phyloP scores from a whole-genome alignment of 2,888 invertebrate genomes.

The Perizoma flavofasciatum region DNA sequence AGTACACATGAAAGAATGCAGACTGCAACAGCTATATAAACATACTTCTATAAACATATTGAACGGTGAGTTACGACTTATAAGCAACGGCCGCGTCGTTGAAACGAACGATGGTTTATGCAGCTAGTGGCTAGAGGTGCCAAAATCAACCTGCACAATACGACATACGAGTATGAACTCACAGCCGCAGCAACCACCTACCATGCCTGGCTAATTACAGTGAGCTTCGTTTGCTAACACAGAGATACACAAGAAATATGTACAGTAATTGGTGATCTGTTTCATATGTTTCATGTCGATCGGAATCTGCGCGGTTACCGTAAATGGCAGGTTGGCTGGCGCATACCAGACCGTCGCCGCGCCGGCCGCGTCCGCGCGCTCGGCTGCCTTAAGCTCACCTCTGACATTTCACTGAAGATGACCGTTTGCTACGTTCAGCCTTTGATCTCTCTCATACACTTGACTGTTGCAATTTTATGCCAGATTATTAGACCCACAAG shows the following conservation, averaged over 20 bases:
- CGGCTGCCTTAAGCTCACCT: slow-evolving; percentile 55
- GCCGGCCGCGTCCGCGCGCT: slow-evolving; percentile 36
- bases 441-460: slow-evolving; percentile 67
- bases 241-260: slow-evolving; percentile 25
- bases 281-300: slow-evolving; percentile 46
- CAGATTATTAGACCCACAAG: slow-evolving; percentile 63
- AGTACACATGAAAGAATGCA: too few species aligned
- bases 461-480: slow-evolving; percentile 70
- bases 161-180: slow-evolving; percentile 33
- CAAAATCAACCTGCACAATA: slow-evolving; percentile 22
- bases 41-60: too few species aligned
- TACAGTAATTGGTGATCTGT: slow-evolving; percentile 40
- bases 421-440: slow-evolving; percentile 66
- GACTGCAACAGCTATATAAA: background rate
- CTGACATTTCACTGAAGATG: slow-evolving; percentile 73
- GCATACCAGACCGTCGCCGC: slow-evolving; percentile 61
- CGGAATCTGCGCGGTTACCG: slow-evolving; percentile 44
- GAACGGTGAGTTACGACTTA: background rate
- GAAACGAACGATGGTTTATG: slow-evolving; percentile 13
- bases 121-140: slow-evolving; percentile 31
- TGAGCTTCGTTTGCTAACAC: slow-evolving; percentile 28
- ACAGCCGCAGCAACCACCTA: slow-evolving; percentile 21
- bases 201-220: slow-evolving; percentile 31
- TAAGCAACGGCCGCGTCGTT: slow-evolving; percentile 6
- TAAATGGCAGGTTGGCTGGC: slow-evolving; percentile 50